These are phyloP conservation scores for Scaeva pyrastri DNA, from an alignment of 2,888 invertebrate species.

Conservation along the genomic window DNA sequence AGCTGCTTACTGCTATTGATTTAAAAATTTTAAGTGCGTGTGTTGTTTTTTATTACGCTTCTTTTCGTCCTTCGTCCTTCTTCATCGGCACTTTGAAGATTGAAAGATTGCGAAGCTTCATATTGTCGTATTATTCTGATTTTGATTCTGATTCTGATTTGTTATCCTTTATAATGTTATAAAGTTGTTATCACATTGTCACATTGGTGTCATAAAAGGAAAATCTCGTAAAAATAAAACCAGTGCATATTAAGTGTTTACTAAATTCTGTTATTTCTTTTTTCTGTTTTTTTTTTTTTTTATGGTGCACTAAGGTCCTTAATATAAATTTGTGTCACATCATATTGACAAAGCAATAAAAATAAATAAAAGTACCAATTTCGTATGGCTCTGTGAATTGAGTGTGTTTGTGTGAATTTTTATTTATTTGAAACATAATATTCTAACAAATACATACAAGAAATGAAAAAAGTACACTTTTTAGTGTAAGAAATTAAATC, in stretches of 20 bases:
- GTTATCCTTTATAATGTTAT: slow-evolving; percentile 41
- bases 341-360: slow-evolving; percentile 38
- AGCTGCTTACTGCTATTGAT: slow-evolving; percentile 30
- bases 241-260: slow-evolving; percentile 45
- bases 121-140: not conserved
- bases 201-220: slow-evolving; percentile 46
- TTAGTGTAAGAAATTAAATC: not conserved
- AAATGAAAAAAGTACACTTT: slow-evolving; percentile 9
- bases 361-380: not conserved
- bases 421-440: not conserved
- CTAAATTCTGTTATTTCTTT: not conserved
- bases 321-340: slow-evolving; percentile 18
- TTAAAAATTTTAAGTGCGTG: slow-evolving; percentile 18
- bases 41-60: not conserved
- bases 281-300: not conserved
- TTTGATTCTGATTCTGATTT: not conserved
- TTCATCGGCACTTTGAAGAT: not conserved
- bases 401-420: not conserved
- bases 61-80: not conserved
- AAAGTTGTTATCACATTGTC: slow-evolving; percentile 47
- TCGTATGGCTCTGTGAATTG: too few species aligned
- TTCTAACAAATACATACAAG: not conserved
- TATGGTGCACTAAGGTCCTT: slow-evolving; percentile 21
- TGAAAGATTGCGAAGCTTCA: not conserved
- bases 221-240: slow-evolving; percentile 23